Percentiles rank a stretch among this genome's conserved stretches.
Evolutionary conservation across 2,797 vertebrate genomes (phyloP).

Genomic region (Propithecus perrieri): DNA sequence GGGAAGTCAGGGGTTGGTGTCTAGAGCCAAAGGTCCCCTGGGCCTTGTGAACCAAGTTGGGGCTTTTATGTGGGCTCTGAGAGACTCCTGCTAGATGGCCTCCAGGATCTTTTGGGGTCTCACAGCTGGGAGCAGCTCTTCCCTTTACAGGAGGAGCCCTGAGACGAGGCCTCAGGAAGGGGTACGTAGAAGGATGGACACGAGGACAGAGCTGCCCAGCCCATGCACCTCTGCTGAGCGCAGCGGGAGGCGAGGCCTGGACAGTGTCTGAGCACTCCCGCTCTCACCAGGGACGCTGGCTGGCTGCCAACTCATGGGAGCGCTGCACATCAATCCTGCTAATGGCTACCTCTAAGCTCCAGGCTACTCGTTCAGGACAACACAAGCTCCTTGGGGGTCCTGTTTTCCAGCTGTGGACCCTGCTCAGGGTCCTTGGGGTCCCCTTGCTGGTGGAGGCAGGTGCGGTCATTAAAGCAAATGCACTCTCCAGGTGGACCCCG

Average conservation of each 20-base stretch:
- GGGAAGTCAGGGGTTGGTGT: background rate
- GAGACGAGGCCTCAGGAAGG: background rate
- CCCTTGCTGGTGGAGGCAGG: conserved; percentile 49
- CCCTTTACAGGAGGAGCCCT: background rate
- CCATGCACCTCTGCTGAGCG: background rate
- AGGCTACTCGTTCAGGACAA: conserved; percentile 49
- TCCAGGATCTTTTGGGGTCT: background rate
- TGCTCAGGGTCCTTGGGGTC: background rate
- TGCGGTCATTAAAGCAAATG: conserved; percentile 40
- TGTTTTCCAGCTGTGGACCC: background rate
- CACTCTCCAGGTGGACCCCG: conserved; percentile 55
- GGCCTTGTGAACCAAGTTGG: background rate
- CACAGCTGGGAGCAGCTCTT: background rate
- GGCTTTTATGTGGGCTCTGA: background rate
- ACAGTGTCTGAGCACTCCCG: accelerated
- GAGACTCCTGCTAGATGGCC: background rate
- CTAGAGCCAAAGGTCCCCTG: background rate
- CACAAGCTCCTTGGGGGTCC: conserved; percentile 47
- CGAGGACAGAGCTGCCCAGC: background rate
- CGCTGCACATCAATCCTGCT: background rate
- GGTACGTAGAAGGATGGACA: background rate
- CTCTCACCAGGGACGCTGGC: background rate
- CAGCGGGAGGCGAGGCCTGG: background rate
- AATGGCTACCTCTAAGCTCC: conserved; percentile 47
- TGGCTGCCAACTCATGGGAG: background rate